phyloP scores from a whole-genome alignment of 2,113 vertebrate species.

The Podocnemis expansa region DNA sequence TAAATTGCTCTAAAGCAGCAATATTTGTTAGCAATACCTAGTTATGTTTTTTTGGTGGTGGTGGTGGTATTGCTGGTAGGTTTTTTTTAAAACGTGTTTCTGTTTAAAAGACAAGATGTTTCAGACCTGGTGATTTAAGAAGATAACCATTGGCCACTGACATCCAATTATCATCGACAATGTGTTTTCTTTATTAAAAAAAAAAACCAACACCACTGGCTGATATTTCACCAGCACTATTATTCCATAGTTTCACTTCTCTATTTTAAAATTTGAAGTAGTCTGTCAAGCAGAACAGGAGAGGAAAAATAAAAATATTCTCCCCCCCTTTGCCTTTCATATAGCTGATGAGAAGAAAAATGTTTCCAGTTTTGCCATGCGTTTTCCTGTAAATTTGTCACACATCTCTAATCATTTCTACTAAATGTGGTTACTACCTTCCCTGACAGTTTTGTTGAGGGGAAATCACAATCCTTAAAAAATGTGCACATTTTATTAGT shows the following conservation, averaged over 20 bases:
- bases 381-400: slow-evolving; percentile 58
- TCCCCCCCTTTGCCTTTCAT: background rate
- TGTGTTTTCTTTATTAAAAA: background rate
- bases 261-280: slow-evolving; percentile 18
- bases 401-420: slow-evolving; percentile 63
- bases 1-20: background rate
- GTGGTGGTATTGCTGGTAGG: background rate
- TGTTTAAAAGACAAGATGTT: background rate
- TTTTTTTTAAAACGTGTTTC: background rate
- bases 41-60: background rate
- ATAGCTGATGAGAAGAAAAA: slow-evolving; percentile 62
- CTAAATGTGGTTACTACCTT: slow-evolving; percentile 34
- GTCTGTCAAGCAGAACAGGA: slow-evolving; percentile 23
- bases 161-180: background rate
- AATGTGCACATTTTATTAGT: slow-evolving; percentile 29
- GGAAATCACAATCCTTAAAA: slow-evolving; percentile 50
- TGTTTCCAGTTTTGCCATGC: slow-evolving; percentile 36
- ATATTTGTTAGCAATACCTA: background rate
- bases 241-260: background rate
- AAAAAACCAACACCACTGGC: too few relatives aligned
- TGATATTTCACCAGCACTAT: slow-evolving; percentile 32
- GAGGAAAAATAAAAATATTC: background rate
- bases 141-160: background rate
- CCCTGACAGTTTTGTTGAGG: slow-evolving; percentile 49
- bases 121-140: background rate